phyloP scores from a whole-genome alignment of 1,140 invertebrate species.

The Callitettix versicolor region DNA sequence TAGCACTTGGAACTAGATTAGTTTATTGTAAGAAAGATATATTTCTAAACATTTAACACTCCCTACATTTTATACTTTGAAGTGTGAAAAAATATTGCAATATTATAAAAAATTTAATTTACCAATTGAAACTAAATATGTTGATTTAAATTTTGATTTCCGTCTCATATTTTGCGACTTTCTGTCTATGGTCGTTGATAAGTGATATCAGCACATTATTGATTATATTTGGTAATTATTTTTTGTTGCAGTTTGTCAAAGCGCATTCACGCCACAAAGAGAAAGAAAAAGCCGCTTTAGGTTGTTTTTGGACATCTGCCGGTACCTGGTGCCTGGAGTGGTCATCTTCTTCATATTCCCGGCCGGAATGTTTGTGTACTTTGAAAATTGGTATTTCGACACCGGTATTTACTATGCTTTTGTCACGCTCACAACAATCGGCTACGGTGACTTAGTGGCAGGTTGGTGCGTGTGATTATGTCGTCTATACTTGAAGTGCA shows the following conservation, averaged over 20 bases:
- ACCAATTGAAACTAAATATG: no score
- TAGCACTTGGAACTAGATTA: no score
- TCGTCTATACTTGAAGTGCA: not conserved
- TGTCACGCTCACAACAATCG: conserved; percentile 86
- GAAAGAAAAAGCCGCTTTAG: conserved; percentile 55
- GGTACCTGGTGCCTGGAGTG: conserved; percentile 75
- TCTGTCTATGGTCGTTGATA: no score
- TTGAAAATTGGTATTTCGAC: conserved; percentile 85
- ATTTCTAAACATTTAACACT: no score
- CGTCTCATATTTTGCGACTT: no score
- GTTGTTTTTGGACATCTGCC: conserved; percentile 60
- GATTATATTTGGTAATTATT: no score
- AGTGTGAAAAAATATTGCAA: no score
- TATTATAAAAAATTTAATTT: no score
- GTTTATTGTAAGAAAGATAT: no score
- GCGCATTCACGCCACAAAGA: conserved; percentile 67
- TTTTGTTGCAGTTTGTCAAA: conserved; percentile 46
- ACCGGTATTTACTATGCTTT: conserved; percentile 85
- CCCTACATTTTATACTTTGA: no score
- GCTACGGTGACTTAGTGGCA: conserved; percentile 88
- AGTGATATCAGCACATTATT: no score
- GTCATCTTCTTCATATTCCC: conserved; percentile 88
- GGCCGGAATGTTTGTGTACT: conserved; percentile 73
- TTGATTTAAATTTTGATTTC: no score
- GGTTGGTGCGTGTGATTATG: conserved; percentile 40